phyloP scores from a whole-genome alignment of 2,113 vertebrate species.

The Ceyx margarethae region DNA sequence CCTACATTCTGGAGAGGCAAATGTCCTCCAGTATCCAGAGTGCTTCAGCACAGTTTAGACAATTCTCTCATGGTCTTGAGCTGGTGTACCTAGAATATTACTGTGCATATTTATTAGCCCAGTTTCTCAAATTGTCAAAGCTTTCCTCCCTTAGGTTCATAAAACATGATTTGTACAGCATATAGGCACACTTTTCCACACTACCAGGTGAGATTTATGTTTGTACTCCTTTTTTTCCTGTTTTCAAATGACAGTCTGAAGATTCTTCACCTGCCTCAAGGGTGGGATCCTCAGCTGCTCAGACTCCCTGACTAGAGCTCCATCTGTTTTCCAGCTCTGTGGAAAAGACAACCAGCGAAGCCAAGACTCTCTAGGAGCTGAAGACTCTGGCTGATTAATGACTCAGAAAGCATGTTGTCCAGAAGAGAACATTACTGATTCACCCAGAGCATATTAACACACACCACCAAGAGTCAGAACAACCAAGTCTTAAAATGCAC shows the following conservation, averaged over 20 bases:
- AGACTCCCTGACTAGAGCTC: neutral
- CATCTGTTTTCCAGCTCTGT: neutral
- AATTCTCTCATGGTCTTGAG: neutral
- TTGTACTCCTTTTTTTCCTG: neutral
- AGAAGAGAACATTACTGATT: neutral
- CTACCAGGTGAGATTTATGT: neutral
- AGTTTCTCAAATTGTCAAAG: neutral
- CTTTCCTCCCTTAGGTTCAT: neutral
- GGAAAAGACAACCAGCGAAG: neutral
- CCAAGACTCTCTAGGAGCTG: neutral
- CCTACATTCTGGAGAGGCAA: neutral
- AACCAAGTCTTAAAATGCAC: neutral
- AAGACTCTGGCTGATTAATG: conserved; percentile 2
- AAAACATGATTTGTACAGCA: neutral
- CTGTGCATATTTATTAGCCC: neutral
- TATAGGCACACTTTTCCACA: accelerated
- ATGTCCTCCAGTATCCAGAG: neutral
- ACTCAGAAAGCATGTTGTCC: neutral
- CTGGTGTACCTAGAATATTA: neutral
- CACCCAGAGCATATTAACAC: neutral
- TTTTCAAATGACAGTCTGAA: neutral
- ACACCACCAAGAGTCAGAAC: neutral
- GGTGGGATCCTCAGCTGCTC: neutral
- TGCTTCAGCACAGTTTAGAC: neutral
- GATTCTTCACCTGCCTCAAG: neutral